Percentiles rank a stretch among this genome's conserved stretches.
Evolutionary conservation across 2,888 invertebrate species (phyloP).

Genomic region (Drosophila macrothrix): DNA sequence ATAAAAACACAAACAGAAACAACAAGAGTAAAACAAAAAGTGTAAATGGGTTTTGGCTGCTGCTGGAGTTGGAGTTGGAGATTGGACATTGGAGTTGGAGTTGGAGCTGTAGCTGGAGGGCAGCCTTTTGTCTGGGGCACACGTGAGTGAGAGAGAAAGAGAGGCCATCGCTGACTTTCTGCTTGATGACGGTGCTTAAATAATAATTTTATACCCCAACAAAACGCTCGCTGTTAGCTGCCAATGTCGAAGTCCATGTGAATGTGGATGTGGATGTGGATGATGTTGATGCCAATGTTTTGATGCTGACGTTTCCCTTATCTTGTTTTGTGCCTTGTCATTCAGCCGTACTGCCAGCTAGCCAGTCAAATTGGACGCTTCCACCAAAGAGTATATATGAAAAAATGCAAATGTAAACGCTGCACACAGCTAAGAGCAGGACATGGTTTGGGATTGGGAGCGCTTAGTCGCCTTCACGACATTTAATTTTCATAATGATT

Average conservation of each 20-base stretch:
- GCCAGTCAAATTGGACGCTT: conserved; percentile 40
- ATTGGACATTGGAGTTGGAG: background rate
- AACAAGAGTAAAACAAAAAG: conserved; percentile 51
- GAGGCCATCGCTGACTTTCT: conserved; percentile 67
- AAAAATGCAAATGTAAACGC: conserved; percentile 78
- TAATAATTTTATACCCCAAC: conserved; percentile 81
- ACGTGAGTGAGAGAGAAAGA: conserved; percentile 23
- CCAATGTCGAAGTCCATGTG: conserved; percentile 30
- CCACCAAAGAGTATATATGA: conserved; percentile 57
- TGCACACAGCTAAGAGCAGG: conserved; percentile 21
- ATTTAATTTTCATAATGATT: conserved; percentile 81
- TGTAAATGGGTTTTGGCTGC: conserved; percentile 68
- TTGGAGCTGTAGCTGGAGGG: conserved; percentile 2
- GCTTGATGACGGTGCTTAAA: conserved; percentile 82
- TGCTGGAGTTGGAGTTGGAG: conserved; percentile 6
- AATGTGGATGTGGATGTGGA: background rate
- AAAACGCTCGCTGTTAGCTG: conserved; percentile 62
- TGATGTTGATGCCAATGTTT: conserved; percentile 6
- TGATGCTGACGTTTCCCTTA: conserved; percentile 40
- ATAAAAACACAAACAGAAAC: background rate
- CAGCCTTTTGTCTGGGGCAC: conserved; percentile 56
- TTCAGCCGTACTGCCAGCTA: conserved; percentile 31
- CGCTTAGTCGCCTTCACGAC: conserved; percentile 76
- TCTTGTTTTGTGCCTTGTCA: conserved; percentile 72
- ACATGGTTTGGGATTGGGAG: conserved; percentile 17